These are phyloP conservation scores for Thymelicus sylvestris DNA, from an alignment of 2,888 invertebrate species.

Conservation along the genomic window DNA sequence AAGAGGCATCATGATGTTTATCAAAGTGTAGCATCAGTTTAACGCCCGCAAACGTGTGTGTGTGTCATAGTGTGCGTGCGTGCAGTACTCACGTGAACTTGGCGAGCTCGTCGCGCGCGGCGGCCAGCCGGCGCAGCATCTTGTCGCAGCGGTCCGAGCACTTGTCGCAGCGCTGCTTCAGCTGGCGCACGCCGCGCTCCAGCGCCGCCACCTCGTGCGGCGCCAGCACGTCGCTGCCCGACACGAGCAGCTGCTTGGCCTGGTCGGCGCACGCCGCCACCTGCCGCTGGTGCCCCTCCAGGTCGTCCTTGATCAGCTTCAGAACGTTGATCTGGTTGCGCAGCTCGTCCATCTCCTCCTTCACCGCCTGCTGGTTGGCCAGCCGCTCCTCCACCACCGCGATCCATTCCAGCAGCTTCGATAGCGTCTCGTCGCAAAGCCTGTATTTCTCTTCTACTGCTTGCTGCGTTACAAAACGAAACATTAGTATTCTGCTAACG, in stretches of 20 bases:
- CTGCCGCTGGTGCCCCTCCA: conserved; percentile 93
- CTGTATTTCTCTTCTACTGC: conserved; percentile 97
- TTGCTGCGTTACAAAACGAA: conserved; percentile 87
- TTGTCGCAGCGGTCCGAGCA: conserved; percentile 92
- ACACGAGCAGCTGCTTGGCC: conserved; percentile 94
- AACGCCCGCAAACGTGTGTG: too few species aligned
- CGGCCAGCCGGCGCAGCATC: conserved; percentile 89
- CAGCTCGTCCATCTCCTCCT: conserved; percentile 93
- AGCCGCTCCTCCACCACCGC: conserved; percentile 92
- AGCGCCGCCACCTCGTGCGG: conserved; percentile 95
- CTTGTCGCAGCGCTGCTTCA: conserved; percentile 93
- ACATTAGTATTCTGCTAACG: conserved; percentile 44
- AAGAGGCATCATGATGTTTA: too few species aligned
- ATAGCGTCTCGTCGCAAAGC: conserved; percentile 94
- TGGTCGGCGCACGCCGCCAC: conserved; percentile 95
- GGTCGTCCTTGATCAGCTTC: conserved; percentile 95
- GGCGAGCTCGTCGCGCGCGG: conserved; percentile 94
- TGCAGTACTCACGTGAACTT: conserved; percentile 87
- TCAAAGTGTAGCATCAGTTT: too few species aligned
- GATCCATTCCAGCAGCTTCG: conserved; percentile 94
- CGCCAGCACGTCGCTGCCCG: conserved; percentile 95
- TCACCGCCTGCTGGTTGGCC: conserved; percentile 93
- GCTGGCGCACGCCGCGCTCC: conserved; percentile 93
- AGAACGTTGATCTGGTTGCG: conserved; percentile 95
- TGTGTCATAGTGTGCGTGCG: too few species aligned